Evolutionary conservation across 2,888 invertebrate genomes (phyloP), one percentile per base, ranked within the genome.

Genomic region (Deroplatys truncata): DNA sequence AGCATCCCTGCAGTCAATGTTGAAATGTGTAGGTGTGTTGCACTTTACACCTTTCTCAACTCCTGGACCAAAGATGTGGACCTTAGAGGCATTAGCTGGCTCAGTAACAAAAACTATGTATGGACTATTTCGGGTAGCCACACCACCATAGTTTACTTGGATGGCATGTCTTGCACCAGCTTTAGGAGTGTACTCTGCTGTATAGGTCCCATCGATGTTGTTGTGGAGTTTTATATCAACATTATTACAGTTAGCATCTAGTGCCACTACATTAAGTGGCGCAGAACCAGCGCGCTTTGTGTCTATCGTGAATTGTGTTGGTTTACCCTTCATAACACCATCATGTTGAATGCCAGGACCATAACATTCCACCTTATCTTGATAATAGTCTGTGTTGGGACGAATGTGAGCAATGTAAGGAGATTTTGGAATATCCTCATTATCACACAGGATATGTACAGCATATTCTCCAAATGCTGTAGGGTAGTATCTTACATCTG

Each of bases 391-490:
- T 15, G 95, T 94, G 92, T 95, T 95, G 3, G 97, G 97, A 90
- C 96, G 93, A 92, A 98, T 96, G 92, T 97, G 96, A 88, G 97
- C 97, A 93, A 98, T 97, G 93, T 96, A 98, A 1, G 98, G 98
- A 84, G 97, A 97, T 92, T 96, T 96, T 87, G 98, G 97, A 93
- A 98, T 98, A 94, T 98, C 98, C 93, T 98, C 98, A 91, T 96
- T 96, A 93, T 98, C 96, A 92, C 98, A 98, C 89, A 98, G 94
- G 92, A 98, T 96, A 92, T 98, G 98, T 82, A 98, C 96, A 20
- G 97, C 97, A 93, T 98, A 98, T 92, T 97, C 97, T 43, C 98
- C 98, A 9, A 96, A 95, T 28, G 96, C 96, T 15, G 97, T 97
- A 15, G 98, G 98, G 93, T 96, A 95, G 93, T 97, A 97, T 91